These are phyloP conservation scores for Erinaceus europaeus DNA, from an alignment of 2,113 vertebrate genomes.

Conservation along the genomic window DNA sequence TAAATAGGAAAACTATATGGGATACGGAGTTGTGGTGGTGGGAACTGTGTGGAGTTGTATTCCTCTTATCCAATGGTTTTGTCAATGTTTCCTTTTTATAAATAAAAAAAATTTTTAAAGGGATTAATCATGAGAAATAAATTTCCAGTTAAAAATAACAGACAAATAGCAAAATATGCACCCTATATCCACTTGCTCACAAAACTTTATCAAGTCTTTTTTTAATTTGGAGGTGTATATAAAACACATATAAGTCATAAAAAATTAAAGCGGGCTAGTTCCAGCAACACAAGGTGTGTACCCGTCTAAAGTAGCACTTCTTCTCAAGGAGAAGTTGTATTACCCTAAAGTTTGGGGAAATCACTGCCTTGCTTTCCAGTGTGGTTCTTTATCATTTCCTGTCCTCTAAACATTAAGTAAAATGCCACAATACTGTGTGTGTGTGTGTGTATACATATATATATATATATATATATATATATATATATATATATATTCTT, in stretches of 20 bases:
- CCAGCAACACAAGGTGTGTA: background rate
- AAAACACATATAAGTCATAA: background rate
- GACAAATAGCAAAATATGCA: background rate
- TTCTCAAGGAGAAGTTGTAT: background rate
- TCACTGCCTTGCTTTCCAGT: background rate
- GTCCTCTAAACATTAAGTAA: background rate
- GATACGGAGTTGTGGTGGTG: too few relatives aligned
- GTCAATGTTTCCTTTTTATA: too few relatives aligned
- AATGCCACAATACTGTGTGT: background rate
- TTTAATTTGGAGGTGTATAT: background rate
- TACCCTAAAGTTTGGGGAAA: background rate
- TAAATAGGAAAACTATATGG: too few relatives aligned
- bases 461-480: too few relatives aligned
- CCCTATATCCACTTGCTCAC: background rate
- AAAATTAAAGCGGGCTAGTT: background rate
- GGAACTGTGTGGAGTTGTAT: too few relatives aligned
- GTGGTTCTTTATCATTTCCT: background rate
- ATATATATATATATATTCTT: too few relatives aligned
- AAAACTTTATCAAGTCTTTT: background rate
- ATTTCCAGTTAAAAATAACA: background rate
- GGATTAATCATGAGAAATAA: too few relatives aligned
- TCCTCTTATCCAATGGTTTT: too few relatives aligned
- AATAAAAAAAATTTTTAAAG: too few relatives aligned
- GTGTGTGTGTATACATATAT: too few relatives aligned
- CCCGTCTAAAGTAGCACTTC: background rate